phyloP scores from a whole-genome alignment of 30 jellyfish, hydroid and myxozoan species.

The Calvadosia cruxmelitensis region DNA sequence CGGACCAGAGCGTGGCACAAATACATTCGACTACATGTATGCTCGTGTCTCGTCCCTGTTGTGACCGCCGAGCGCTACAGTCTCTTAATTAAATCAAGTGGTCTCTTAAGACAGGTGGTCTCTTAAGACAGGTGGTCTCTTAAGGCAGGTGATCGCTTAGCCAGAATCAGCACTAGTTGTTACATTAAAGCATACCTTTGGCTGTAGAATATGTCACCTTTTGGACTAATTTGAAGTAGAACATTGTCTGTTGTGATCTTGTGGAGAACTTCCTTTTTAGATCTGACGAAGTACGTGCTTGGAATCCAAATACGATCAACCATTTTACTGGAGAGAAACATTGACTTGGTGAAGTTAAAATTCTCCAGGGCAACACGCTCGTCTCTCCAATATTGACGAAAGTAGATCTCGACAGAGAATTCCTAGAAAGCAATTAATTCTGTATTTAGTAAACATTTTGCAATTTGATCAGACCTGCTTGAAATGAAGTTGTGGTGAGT shows the following conservation, averaged over 20 bases:
- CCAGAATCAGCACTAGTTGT: too few species aligned
- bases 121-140: too few species aligned
- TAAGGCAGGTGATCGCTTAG: too few species aligned
- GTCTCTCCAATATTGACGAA: conserved; percentile 64
- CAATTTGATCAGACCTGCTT: too few species aligned
- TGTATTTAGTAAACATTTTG: too few species aligned
- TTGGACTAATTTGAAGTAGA: conserved; percentile 39
- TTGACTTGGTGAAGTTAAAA: conserved; percentile 23
- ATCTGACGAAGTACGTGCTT: conserved; percentile 46
- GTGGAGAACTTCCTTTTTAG: conserved; percentile 39
- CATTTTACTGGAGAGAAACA: conserved; percentile 32
- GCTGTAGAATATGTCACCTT: conserved; percentile 46
- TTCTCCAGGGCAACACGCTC: conserved; percentile 31
- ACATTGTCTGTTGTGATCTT: conserved; percentile 49
- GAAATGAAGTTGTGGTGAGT: too few species aligned
- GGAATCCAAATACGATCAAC: conserved; percentile 47
- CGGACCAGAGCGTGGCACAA: too few species aligned
- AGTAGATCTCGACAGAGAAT: conserved; percentile 48
- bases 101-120: too few species aligned
- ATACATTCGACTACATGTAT: too few species aligned
- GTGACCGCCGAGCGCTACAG: too few species aligned
- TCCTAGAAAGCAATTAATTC: conserved; percentile 28
- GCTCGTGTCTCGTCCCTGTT: too few species aligned
- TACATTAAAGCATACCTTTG: conserved; percentile 24
- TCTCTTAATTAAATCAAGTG: too few species aligned